Evolutionary conservation across 2,888 invertebrate species (phyloP), one percentile per base, ranked within the genome.

Genomic region (Meliscaeva auricollis): DNA sequence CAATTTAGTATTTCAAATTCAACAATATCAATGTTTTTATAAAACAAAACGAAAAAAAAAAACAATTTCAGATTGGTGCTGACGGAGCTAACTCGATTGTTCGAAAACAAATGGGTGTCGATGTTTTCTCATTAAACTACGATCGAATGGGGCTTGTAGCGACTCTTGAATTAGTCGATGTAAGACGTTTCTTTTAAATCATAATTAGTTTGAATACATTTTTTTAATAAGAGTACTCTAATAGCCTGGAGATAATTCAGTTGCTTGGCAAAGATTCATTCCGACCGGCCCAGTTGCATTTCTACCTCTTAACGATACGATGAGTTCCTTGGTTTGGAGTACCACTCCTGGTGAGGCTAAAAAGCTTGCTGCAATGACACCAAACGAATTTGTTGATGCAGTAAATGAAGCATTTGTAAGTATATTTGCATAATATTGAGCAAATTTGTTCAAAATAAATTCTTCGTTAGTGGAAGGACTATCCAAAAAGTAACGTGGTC

Each of bases 211-310:
- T 9, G 6, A 17, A 2, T 56, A 9, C 68, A 32, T 7, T 38
- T 44, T 26, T 2, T 35, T 22, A 9, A 17, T 52, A 44, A 26
- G 0, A n/a, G 0, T 20, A 3, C n/a, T 35, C 8, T 17, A 64
- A 44, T 30, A 96, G 95, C 93, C 94, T 56, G 93, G 93, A 13
- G 95, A 95, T 72, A 99, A 99, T 92, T 94, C 94, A 32, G 96
- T 97, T 2, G 99, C 99, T 0, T 99, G 99, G 99, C 99, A 99
- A 92, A 94, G 98, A 87, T 99, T 99, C 93, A 93, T 98, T 83
- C 97, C 98, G 0, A 95, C 95, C 2, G 99, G 99, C 0, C 98
- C 99, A 0, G 94, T 99, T 26, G 99, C 99, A 3, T 91, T 99
- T 26, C 93, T 99, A 69, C 99, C 99, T 7, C 94, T 98, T 22